A percentile compares a stretch with the other conserved stretches of the same genome.
Conservation (phyloP, 2,888 invertebrate genomes). For the Leptogaster cylindrica region DNA sequence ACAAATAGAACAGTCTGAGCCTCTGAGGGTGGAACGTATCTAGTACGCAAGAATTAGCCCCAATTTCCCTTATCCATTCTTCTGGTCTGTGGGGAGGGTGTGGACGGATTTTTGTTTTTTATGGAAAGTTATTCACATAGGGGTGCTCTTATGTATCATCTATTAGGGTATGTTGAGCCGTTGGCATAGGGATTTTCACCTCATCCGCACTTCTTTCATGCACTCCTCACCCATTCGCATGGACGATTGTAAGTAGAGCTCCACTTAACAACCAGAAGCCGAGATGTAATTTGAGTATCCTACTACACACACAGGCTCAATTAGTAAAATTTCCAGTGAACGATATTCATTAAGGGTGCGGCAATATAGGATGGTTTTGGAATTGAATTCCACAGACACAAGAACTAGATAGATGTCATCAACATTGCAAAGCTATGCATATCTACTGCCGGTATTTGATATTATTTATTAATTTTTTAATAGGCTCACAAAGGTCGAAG, state of each 20-base stretch:
- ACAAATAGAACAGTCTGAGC: neutral
- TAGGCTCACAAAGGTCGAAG: too few relatives aligned
- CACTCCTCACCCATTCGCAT: constrained; percentile 1
- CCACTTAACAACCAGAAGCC: neutral
- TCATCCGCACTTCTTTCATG: neutral
- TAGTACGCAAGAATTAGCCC: constrained; percentile 45
- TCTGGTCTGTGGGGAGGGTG: constrained; percentile 5
- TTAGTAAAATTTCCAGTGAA: constrained; percentile 13
- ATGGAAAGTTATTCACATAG: neutral
- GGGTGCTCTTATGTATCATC: neutral
- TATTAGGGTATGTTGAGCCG: neutral
- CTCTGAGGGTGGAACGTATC: constrained; percentile 1
- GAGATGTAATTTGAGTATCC: constrained; percentile 9
- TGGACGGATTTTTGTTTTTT: constrained; percentile 6
- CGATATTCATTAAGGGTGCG: neutral
- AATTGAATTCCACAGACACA: too few relatives aligned
- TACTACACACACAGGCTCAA: constrained; percentile 10
- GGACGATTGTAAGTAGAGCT: constrained; percentile 9
- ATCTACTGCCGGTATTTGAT: too few relatives aligned
- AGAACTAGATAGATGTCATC: too few relatives aligned
- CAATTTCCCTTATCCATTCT: constrained; percentile 42
- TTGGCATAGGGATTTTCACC: neutral
- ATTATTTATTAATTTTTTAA: too few relatives aligned
- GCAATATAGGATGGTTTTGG: neutral
- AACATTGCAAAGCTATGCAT: too few relatives aligned